Conservation (phyloP, 2,797 vertebrate species). For the Acanthis flammea region DNA sequence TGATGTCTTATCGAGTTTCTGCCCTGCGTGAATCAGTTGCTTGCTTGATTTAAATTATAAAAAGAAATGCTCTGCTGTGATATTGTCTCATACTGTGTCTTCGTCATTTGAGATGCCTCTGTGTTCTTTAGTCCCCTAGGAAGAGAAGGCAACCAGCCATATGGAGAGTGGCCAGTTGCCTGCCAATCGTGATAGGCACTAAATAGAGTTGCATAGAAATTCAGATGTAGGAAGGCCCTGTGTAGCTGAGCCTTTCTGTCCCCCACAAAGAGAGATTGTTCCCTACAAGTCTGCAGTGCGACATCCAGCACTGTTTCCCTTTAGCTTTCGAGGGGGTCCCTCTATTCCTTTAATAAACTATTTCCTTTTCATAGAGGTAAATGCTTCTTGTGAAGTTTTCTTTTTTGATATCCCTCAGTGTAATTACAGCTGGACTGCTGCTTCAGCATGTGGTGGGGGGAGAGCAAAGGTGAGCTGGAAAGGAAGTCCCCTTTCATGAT, state of each 20-base stretch:
- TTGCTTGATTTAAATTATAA: slow-evolving; percentile 63
- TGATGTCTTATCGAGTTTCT: slow-evolving; percentile 61
- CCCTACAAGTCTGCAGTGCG: not conserved
- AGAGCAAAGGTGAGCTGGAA: not conserved
- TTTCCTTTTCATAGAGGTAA: not conserved
- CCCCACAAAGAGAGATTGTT: slow-evolving; percentile 45
- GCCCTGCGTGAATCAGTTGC: slow-evolving; percentile 48
- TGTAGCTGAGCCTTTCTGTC: slow-evolving; percentile 10
- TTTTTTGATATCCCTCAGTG: not conserved
- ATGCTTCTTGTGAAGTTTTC: not conserved
- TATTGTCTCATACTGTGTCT: slow-evolving; percentile 51
- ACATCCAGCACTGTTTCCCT: not conserved
- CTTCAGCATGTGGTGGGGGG: not conserved
- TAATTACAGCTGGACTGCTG: not conserved
- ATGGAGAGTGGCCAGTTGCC: slow-evolving; percentile 61
- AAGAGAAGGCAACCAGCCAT: slow-evolving; percentile 53
- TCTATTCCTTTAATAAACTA: not conserved
- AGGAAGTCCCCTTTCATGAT: not conserved
- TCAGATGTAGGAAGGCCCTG: not conserved
- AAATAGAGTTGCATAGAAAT: slow-evolving; percentile 5
- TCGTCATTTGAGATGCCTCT: slow-evolving; percentile 51
- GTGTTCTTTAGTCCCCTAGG: slow-evolving; percentile 31
- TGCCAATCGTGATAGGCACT: not conserved
- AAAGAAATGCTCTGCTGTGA: slow-evolving; percentile 46
- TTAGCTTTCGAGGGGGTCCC: not conserved